A percentile compares a stretch with the other conserved stretches of the same genome.
These are phyloP conservation scores for Mythimna impura DNA, from an alignment of 2,888 invertebrate species.

Conservation along the genomic window DNA sequence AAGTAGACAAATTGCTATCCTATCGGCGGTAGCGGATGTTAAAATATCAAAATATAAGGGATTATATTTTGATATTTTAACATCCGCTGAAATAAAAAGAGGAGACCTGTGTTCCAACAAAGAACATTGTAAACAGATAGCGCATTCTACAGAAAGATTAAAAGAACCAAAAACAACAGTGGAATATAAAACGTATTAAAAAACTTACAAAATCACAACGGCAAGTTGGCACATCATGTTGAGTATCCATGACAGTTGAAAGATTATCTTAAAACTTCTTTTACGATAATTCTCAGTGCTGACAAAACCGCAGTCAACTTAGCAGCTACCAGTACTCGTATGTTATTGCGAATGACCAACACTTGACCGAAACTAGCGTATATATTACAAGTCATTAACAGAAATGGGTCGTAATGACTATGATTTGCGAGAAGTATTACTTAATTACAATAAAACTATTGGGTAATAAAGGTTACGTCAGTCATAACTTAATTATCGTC, in stretches of 20 bases:
- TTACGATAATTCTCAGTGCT: too few relatives aligned
- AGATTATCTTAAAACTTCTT: background rate
- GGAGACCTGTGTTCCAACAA: too few relatives aligned
- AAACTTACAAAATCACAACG: conserved; percentile 60
- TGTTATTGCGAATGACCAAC: conserved; percentile 8
- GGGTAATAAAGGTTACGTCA: background rate
- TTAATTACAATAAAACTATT: background rate
- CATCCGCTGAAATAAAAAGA: too few relatives aligned
- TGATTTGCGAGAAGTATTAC: background rate
- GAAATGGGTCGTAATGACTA: conserved; percentile 15
- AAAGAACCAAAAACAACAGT: too few relatives aligned
- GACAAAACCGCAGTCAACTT: background rate
- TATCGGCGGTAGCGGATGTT: too few relatives aligned
- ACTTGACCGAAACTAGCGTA: background rate
- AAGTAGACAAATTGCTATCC: too few relatives aligned
- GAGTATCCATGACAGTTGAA: conserved; percentile 22
- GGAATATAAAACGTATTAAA: background rate
- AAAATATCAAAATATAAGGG: too few relatives aligned
- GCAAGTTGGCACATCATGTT: conserved; percentile 1
- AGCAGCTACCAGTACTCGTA: too few relatives aligned
- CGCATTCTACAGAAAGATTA: too few relatives aligned
- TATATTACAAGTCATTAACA: conserved; percentile 39
- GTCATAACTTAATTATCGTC: conserved; percentile 15
- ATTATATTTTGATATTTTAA: too few relatives aligned
- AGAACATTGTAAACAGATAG: too few relatives aligned